Evolutionary conservation across 2,113 vertebrate genomes (phyloP).

Genomic region (Hystrix cristata): DNA sequence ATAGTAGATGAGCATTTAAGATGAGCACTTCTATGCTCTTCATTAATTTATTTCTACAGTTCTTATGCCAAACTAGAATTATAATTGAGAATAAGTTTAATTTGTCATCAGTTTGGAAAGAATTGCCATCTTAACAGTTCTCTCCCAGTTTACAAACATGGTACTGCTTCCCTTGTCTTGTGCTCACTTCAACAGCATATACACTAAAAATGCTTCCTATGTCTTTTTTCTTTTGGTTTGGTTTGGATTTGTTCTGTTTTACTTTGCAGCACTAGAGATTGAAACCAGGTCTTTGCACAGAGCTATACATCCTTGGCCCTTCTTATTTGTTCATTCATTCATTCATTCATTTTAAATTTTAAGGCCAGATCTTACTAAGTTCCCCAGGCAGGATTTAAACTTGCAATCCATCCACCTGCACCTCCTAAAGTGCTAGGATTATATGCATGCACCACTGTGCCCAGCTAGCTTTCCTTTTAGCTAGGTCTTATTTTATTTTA

Average conservation of each 20-base stretch:
- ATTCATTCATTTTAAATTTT: not conserved
- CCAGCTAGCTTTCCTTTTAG: not conserved
- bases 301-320: not conserved
- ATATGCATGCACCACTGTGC: not conserved
- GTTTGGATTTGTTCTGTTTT: not conserved
- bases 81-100: not conserved
- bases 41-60: not conserved
- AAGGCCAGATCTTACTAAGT: not conserved
- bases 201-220: too few species aligned
- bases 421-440: not conserved
- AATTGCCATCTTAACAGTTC: not conserved
- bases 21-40: not conserved
- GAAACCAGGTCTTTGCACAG: not conserved
- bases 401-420: not conserved
- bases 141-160: not conserved
- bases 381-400: not conserved
- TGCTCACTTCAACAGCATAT: too few species aligned
- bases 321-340: not conserved
- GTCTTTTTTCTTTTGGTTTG: not conserved
- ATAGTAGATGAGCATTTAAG: not conserved
- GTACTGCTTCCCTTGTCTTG: not conserved
- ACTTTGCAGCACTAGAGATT: not conserved
- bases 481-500: not conserved
- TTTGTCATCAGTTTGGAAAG: not conserved
- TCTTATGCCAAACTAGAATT: not conserved